Conservation (phyloP, 92 coral and sea anemone genomes). For the Parazoanthus darwini region DNA sequence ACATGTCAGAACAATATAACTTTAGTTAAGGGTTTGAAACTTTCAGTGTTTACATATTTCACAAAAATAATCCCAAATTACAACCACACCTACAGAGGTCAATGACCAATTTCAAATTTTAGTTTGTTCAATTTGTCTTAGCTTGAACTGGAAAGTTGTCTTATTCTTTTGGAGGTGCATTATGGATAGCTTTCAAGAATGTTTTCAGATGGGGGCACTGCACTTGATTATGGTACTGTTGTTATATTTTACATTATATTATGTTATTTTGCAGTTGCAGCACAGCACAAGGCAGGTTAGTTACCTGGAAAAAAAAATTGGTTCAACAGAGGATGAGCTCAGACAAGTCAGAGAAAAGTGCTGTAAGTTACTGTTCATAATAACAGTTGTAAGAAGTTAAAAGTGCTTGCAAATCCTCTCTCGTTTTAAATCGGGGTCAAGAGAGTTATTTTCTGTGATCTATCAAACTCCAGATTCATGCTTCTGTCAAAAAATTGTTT, state of each 20-base stretch:
- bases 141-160: too few species aligned
- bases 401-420: neutral
- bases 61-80: too few species aligned
- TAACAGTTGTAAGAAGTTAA: neutral
- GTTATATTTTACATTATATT: neutral
- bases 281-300: slow-evolving; percentile 41
- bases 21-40: too few species aligned
- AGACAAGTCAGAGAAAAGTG: slow-evolving; percentile 65
- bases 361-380: slow-evolving; percentile 44
- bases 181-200: neutral
- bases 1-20: too few species aligned
- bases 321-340: slow-evolving; percentile 54
- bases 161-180: too few species aligned
- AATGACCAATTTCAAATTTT: too few species aligned
- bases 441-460: neutral
- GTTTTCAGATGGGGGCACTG: neutral
- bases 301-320: slow-evolving; percentile 53
- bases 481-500: too few species aligned
- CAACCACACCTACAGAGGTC: too few species aligned
- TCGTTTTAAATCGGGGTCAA: too few species aligned
- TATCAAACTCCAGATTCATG: neutral
- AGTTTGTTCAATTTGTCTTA: too few species aligned
- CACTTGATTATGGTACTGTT: neutral
- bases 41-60: too few species aligned
- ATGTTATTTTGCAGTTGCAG: slow-evolving; percentile 51